Base-by-base conservation (phyloP, 2,888 invertebrate genomes). In the Sisyra nigra region DNA sequence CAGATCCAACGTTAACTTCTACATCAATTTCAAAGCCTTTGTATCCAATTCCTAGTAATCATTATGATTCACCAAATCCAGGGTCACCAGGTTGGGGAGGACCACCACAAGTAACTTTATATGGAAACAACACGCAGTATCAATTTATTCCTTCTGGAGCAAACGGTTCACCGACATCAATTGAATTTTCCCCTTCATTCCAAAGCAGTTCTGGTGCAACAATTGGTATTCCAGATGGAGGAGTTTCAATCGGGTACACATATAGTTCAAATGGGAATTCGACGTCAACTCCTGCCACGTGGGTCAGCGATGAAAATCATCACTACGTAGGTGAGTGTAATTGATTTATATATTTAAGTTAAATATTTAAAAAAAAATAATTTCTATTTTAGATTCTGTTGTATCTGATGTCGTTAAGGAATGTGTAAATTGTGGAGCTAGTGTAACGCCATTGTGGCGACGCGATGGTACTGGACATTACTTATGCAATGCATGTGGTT, bases 391-490 rank as follows among this genome's bases (percentile, higher is more conserved):
- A 18, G 37, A 11, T 2, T 37, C 19, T 18, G 19, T 17, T 18
- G 37, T 18, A 18, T 33, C 33, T 50, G 65, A 69, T 58, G 79
- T 79, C 53, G 69, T 76, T 51, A 81, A 80, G 62, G 80, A 81
- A 63, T 80, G 80, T 55, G 74, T 74, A 41, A 76, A 76, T 56
- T 80, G 80, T 54, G 70, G 69, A 14, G 71, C 72, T 13, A 72
- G 66, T 46, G 67, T 72, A 31, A 87, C 88, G 9, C 84, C 86
- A 1, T 66, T 87, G 30, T 91, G 88, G 88, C 71, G 88, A 45
- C 69, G 87, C 50, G 89, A 91, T 61, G 83, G 82, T 46, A 82
- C 83, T 30, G 87, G 87, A 8, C 83, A 87, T 60, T 86, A 84
- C 57, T 69, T 87, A 48, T 91, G 91, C 66, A 87, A 87, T 62